Percentiles rank a stretch among this genome's conserved stretches.
These are phyloP conservation scores for Plectrocnemia conspersa DNA, from an alignment of 1,140 invertebrate genomes.

Conservation along the genomic window DNA sequence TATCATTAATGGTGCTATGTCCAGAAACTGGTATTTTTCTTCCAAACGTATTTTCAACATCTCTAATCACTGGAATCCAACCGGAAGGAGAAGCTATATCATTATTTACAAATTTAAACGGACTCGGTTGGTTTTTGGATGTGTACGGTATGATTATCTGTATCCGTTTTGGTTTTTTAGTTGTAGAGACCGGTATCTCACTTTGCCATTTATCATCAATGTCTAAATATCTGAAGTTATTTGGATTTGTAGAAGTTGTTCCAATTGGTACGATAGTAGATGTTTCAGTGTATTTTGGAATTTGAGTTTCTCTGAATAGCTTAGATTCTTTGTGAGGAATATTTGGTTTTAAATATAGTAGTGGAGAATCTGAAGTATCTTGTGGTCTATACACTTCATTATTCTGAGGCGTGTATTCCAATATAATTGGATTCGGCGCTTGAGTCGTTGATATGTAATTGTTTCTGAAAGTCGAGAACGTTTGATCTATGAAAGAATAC, in stretches of 20 bases:
- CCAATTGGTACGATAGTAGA: background rate
- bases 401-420: constrained; percentile 33
- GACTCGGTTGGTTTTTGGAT: constrained; percentile 56
- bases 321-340: constrained; percentile 47
- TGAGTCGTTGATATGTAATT: constrained; percentile 36
- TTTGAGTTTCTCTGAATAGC: constrained; percentile 37
- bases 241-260: constrained; percentile 26
- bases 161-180: constrained; percentile 53
- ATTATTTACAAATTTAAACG: constrained; percentile 45
- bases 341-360: constrained; percentile 49
- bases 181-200: constrained; percentile 33
- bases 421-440: constrained; percentile 43
- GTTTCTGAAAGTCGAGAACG: constrained; percentile 21
- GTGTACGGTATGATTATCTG: constrained; percentile 77
- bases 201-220: constrained; percentile 36
- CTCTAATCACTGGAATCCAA: constrained; percentile 39
- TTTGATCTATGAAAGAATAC: constrained; percentile 32
- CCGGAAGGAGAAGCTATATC: constrained; percentile 38
- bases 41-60: constrained; percentile 41
- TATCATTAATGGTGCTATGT: constrained; percentile 25
- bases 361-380: constrained; percentile 47
- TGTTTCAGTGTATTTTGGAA: too few species aligned
- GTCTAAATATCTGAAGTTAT: constrained; percentile 37
- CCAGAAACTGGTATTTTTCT: constrained; percentile 49
- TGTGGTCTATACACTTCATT: constrained; percentile 15